These are phyloP conservation scores for Drosophila sp. DNA, from an alignment of 1,140 invertebrate species.

Conservation along the genomic window DNA sequence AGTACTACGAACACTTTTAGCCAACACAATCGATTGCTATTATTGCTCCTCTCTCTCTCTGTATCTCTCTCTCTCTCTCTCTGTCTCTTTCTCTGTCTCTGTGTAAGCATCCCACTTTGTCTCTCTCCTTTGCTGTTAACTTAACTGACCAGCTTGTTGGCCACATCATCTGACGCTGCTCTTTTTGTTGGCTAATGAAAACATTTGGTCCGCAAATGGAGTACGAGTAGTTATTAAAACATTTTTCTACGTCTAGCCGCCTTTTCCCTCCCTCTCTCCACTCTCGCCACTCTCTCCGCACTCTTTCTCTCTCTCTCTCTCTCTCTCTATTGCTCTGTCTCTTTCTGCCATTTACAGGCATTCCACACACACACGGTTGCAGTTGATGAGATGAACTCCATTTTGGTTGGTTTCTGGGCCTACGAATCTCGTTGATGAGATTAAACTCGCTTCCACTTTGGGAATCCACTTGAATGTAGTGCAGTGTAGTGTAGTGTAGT, in stretches of 20 bases:
- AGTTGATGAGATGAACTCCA: constrained; percentile 11
- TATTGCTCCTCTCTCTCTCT: background rate
- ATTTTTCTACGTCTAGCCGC: constrained; percentile 66
- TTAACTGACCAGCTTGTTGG: constrained; percentile 19
- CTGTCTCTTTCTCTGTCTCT: background rate
- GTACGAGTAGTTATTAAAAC: constrained; percentile 76
- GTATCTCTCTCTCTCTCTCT: background rate
- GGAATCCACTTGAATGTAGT: background rate
- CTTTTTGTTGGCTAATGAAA: constrained; percentile 73
- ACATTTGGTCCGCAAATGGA: constrained; percentile 63
- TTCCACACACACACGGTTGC: background rate
- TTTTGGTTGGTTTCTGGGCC: constrained; percentile 26
- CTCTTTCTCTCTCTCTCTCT: background rate
- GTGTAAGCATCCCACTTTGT: background rate
- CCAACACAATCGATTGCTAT: constrained; percentile 32
- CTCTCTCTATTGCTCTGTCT: no score
- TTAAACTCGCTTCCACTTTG: constrained; percentile 25
- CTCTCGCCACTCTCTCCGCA: background rate
- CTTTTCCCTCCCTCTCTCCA: background rate
- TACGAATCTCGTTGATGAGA: constrained; percentile 20
- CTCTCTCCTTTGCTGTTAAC: constrained; percentile 7
- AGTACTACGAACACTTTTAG: constrained; percentile 12
- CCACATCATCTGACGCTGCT: constrained; percentile 16
- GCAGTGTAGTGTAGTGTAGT: background rate
- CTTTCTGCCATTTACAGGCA: constrained; percentile 53